Percentiles rank a stretch among this genome's conserved stretches.
Evolutionary conservation across 2,888 invertebrate species (phyloP).

Genomic region (Norana najaformis): DNA sequence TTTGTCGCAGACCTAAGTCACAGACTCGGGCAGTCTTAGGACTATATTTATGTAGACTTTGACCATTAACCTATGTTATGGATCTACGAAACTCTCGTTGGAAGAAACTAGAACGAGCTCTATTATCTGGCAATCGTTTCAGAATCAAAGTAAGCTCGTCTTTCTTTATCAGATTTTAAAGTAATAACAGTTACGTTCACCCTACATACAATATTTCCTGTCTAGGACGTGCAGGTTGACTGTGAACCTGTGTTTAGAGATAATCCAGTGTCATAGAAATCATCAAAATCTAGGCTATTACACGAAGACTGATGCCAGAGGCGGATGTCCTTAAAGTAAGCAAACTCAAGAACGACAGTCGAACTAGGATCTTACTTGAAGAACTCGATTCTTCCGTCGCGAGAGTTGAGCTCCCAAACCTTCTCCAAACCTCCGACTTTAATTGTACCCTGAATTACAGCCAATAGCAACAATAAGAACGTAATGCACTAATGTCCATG

Average conservation of each 20-base stretch:
- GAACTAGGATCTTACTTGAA: constrained; percentile 38
- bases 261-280: not conserved
- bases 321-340: not conserved
- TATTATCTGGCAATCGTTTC: not conserved
- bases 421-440: constrained; percentile 49
- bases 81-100: no score
- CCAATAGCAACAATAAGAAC: not conserved
- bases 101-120: no score
- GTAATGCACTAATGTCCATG: not conserved
- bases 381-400: constrained; percentile 44
- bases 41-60: no score
- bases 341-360: not conserved
- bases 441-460: constrained; percentile 44
- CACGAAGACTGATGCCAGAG: no score
- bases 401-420: constrained; percentile 45
- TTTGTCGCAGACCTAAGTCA: not conserved
- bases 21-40: no score
- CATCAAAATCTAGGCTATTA: no score
- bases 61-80: no score
- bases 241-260: no score
- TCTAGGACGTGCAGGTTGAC: not conserved
- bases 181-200: not conserved
- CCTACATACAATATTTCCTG: not conserved
- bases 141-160: not conserved
- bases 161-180: not conserved